Conservation (phyloP, 2,113 vertebrate genomes). For the cattle (Bos taurus) region ARS-UCD2.0 NC_037329.1:48021001-48021500, state of each 20-base stretch:
- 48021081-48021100: background rate
- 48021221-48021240: background rate
- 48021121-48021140: background rate
- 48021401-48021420: no score
- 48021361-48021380: no score
- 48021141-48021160: background rate
- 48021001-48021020: background rate
- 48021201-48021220: background rate
- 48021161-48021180: background rate
- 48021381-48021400: no score
- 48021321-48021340: no score
- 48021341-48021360: no score
- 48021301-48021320: no score
- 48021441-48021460: no score
- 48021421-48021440: no score
- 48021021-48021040: background rate
- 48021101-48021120: background rate
- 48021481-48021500: no score
- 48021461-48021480: no score
- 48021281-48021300: background rate
- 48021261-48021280: conserved; percentile 12
- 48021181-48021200: background rate
- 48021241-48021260: background rate
- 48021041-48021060: background rate
- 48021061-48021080: background rate